phyloP scores from a whole-genome alignment of 2,113 vertebrate genomes.

The Andinoacara biseriatus region DNA sequence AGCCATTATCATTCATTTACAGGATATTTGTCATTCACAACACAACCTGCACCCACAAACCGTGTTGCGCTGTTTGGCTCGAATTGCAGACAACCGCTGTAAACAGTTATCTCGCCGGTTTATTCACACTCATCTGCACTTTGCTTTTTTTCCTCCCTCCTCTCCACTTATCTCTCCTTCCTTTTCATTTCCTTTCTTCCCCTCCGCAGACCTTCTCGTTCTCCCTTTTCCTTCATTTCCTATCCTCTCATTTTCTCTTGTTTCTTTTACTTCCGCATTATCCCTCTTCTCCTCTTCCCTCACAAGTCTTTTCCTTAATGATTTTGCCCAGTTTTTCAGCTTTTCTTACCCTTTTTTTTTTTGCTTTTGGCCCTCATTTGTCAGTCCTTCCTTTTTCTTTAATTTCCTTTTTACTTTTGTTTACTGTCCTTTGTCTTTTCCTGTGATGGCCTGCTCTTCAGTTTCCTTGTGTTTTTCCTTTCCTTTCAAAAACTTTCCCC shows the following conservation, averaged over 20 bases:
- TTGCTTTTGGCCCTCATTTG: background rate
- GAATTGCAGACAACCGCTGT: slow-evolving; percentile 26
- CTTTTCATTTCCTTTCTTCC: slow-evolving; percentile 1
- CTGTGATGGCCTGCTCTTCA: background rate
- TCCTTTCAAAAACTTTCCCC: background rate
- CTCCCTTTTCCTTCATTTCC: background rate
- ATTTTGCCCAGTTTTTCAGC: background rate
- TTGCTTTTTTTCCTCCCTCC: background rate
- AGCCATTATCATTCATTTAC: slow-evolving; percentile 70
- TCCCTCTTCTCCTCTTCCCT: background rate
- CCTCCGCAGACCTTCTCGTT: background rate
- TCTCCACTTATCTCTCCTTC: background rate
- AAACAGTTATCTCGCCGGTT: slow-evolving; percentile 27
- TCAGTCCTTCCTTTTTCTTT: background rate
- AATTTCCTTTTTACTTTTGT: accelerated
- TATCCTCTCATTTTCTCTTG: background rate
- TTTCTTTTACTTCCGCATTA: background rate
- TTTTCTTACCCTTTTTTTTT: background rate
- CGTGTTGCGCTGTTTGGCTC: slow-evolving; percentile 34
- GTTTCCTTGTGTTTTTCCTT: background rate
- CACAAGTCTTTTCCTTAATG: background rate
- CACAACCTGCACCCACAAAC: slow-evolving; percentile 53
- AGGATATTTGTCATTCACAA: slow-evolving; percentile 68
- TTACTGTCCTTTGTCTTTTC: background rate
- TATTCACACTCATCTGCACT: slow-evolving; percentile 31